Percentiles rank a stretch among this genome's conserved stretches.
phyloP scores from a whole-genome alignment of 2,113 vertebrate species.

The Leuciscus idus region DNA sequence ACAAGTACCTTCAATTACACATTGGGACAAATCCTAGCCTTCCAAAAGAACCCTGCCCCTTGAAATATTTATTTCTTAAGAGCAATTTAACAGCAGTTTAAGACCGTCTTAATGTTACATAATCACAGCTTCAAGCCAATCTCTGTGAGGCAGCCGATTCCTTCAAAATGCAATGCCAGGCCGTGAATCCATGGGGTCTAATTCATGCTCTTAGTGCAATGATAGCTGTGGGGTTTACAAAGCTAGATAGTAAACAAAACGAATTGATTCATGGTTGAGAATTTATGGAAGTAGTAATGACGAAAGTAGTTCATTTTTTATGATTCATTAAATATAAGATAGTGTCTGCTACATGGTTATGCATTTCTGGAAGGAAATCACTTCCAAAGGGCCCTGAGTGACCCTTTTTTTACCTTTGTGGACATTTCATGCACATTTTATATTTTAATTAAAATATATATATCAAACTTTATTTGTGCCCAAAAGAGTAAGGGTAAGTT shows the following conservation, averaged over 20 bases:
- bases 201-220: conserved; percentile 11
- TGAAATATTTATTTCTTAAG: conserved; percentile 54
- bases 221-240: not conserved
- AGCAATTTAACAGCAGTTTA: conserved; percentile 58
- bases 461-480: not conserved
- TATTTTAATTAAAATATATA: not conserved
- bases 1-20: conserved; percentile 55
- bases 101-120: conserved; percentile 43
- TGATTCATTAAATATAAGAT: not conserved
- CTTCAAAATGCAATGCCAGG: conserved; percentile 7
- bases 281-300: not conserved
- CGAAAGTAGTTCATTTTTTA: not conserved
- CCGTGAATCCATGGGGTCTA: conserved; percentile 6
- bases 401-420: not conserved
- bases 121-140: conserved; percentile 46
- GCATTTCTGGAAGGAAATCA: not conserved
- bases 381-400: not conserved
- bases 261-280: not conserved
- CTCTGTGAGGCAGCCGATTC: conserved; percentile 10
- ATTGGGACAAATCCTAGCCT: conserved; percentile 47
- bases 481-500: not conserved
- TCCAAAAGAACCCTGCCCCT: not conserved
- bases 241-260: not conserved
- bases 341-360: not conserved
- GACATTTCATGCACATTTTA: not conserved